Conservation (phyloP, 2,113 vertebrate genomes). For the Cinclus mexicanus region DNA sequence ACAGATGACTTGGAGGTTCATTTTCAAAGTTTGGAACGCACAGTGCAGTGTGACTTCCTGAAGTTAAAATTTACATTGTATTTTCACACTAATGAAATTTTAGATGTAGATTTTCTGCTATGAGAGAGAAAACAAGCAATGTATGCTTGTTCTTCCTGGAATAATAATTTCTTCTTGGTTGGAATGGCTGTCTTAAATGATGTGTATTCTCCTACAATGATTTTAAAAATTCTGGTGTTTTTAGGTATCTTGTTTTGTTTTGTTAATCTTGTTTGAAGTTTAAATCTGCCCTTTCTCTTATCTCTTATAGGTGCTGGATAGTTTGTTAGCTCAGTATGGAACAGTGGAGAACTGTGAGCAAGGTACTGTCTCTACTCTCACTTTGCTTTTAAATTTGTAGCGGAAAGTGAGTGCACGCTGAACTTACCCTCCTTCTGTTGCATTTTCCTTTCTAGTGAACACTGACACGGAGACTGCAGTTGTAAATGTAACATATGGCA, state of each 20-base stretch:
- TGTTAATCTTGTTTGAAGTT: conserved; percentile 30
- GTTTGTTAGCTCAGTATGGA: conserved; percentile 89
- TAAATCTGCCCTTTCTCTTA: conserved; percentile 49
- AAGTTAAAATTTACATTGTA: background rate
- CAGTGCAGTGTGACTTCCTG: background rate
- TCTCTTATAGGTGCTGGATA: conserved; percentile 82
- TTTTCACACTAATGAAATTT: background rate
- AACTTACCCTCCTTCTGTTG: conserved; percentile 33
- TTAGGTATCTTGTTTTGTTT: background rate
- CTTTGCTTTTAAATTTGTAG: conserved; percentile 30
- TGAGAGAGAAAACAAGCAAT: background rate
- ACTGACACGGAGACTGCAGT: conserved; percentile 98
- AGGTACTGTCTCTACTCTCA: conserved; percentile 74
- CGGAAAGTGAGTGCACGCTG: background rate
- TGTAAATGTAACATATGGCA: conserved; percentile 94
- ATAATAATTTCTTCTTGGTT: background rate
- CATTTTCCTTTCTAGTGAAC: conserved; percentile 83
- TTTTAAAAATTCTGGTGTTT: background rate
- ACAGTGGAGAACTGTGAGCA: conserved; percentile 91
- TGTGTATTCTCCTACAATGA: background rate
- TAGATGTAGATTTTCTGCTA: background rate
- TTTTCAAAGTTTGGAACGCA: background rate
- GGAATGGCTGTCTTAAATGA: background rate
- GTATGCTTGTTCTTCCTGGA: background rate
- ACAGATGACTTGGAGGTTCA: background rate